Evolutionary conservation across 2,113 vertebrate species (phyloP).

Genomic region (Nycticebus coucang): DNA sequence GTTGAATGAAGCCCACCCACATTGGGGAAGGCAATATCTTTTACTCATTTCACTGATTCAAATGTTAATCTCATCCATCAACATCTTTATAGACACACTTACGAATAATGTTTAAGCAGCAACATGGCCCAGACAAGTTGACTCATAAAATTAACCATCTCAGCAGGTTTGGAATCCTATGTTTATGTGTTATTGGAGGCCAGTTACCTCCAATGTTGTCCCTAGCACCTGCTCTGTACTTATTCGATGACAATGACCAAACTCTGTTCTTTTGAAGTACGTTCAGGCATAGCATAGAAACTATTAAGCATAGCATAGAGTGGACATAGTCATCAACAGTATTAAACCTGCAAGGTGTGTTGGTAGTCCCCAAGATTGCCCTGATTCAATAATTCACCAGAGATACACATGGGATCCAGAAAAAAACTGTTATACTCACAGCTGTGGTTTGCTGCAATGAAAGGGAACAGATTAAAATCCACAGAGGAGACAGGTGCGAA

Average conservation of each 20-base stretch:
- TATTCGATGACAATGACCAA: neutral
- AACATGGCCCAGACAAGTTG: neutral
- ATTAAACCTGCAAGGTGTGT: neutral
- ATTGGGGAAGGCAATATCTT: neutral
- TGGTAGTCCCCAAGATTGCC: accelerated
- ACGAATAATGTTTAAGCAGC: neutral
- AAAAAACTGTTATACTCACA: neutral
- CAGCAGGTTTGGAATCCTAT: neutral
- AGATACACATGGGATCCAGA: neutral
- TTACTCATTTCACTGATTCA: neutral
- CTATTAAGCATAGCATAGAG: neutral
- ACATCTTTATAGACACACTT: neutral
- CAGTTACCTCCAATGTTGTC: neutral
- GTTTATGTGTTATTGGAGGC: neutral
- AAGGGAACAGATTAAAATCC: neutral
- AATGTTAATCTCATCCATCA: neutral
- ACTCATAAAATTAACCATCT: neutral
- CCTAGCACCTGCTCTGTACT: neutral
- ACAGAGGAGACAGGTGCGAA: neutral
- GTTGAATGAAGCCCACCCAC: too few species aligned
- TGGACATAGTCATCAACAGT: too few species aligned
- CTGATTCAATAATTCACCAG: neutral
- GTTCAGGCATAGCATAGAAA: neutral
- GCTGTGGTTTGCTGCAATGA: neutral
- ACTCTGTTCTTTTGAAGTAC: neutral